Evolutionary conservation across 2,888 invertebrate species (phyloP), one percentile per base, ranked within the genome.

Genomic region (Hirtodrosophila duncani): DNA sequence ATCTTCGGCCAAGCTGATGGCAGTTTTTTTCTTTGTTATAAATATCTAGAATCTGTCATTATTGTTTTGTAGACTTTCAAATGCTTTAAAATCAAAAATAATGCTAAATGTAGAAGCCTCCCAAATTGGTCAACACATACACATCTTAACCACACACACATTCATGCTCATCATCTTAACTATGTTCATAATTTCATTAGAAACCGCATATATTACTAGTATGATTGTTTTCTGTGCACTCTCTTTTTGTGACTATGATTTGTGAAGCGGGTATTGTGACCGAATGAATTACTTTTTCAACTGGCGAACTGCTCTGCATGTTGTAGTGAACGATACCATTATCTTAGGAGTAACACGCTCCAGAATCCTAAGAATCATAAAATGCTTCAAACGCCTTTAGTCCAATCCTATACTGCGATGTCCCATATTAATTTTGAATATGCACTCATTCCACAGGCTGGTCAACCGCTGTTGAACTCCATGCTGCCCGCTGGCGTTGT

Each of bases 401-500:
- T n/a, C n/a, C n/a, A n/a, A n/a, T n/a, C n/a, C n/a, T n/a, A 10
- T 16, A 3, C 9, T 11, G 18, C 37, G n/a, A n/a, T n/a, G n/a
- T 17, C 29, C 11, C 27, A 29, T 3, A 27, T 6, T 48, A 48
- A 51, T 51, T 26, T 24, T 23, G 20, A 10, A 10, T n/a, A 14
- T 34, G 20, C 26, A n/a, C n/a, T 18, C 4, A 26, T 29, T 50
- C 39, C 63, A 43, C 77, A 87, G 87, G 80, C 82, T 62, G 89
- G 90, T 60, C 88, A 91, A 72, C 91, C 90, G 82, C 89, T 91
- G 58, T 88, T 89, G 61, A 89, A 90, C 70, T 91, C 92, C 72
- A 91, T 91, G 67, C 88, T 92, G 64, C 92, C 92, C 45, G 88
- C 89, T 81, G 94, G 93, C 88, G 93, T 96, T 81, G 93, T 96